phyloP scores from a whole-genome alignment of 2,888 invertebrate species.

The Machimus atricapillus region DNA sequence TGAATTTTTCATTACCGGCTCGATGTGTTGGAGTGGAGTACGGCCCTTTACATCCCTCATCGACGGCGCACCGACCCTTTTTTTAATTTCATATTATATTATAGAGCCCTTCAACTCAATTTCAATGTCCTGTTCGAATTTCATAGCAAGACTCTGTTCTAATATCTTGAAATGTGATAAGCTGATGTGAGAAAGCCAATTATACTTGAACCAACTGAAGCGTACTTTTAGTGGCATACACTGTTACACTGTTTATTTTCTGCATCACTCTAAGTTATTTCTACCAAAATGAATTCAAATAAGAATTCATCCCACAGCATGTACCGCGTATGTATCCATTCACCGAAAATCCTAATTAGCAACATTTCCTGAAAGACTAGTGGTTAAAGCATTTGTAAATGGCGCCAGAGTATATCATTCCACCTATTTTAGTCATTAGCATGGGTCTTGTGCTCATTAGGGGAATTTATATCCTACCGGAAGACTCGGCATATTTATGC shows the following conservation, averaged over 20 bases:
- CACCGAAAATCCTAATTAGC: constrained; percentile 24
- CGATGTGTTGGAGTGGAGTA: background rate
- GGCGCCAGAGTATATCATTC: constrained; percentile 26
- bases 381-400: constrained; percentile 20
- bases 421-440: constrained; percentile 30
- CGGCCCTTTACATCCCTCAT: constrained; percentile 12
- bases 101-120: background rate
- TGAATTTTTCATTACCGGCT: constrained; percentile 29
- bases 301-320: constrained; percentile 4
- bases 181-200: background rate
- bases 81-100: constrained; percentile 25
- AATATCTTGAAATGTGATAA: background rate
- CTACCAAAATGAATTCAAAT: constrained; percentile 14
- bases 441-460: constrained; percentile 32
- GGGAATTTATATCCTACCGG: constrained; percentile 17
- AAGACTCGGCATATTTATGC: constrained; percentile 25
- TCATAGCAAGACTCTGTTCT: background rate
- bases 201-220: background rate
- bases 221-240: background rate
- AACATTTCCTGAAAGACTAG: constrained; percentile 26
- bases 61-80: constrained; percentile 10
- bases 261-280: background rate
- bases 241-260: background rate
- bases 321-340: background rate
- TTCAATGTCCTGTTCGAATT: background rate